Evolutionary conservation across 1,140 invertebrate species (phyloP).

Genomic region (Theocolax elegans): DNA sequence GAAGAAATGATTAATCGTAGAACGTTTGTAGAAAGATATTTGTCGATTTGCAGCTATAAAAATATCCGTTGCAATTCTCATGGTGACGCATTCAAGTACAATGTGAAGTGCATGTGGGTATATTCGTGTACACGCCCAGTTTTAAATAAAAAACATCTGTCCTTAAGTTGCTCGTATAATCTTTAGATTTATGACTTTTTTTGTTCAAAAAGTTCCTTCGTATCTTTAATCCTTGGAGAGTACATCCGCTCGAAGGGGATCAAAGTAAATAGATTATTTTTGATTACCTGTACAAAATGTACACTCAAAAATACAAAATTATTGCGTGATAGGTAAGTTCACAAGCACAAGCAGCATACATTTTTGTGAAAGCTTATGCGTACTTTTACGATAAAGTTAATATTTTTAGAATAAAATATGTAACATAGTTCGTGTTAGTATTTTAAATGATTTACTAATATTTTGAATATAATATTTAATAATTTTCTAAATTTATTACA

Average conservation of each 20-base stretch:
- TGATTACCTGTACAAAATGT: background rate
- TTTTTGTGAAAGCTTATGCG: too few relatives aligned
- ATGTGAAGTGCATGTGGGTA: background rate
- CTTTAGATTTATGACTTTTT: constrained; percentile 32
- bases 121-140: background rate
- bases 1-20: too few relatives aligned
- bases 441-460: too few relatives aligned
- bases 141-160: constrained; percentile 30
- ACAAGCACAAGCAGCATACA: too few relatives aligned
- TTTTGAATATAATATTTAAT: too few relatives aligned
- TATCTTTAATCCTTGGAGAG: constrained; percentile 12
- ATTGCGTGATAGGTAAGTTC: too few relatives aligned
- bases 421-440: too few relatives aligned
- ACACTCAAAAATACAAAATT: too few relatives aligned
- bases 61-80: constrained; percentile 9
- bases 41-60: background rate
- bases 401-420: too few relatives aligned
- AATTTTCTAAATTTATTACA: too few relatives aligned
- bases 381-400: too few relatives aligned
- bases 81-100: constrained; percentile 4
- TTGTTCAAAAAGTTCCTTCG: background rate
- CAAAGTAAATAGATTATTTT: background rate
- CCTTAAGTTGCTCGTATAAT: background rate
- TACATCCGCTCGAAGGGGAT: constrained; percentile 9
- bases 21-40: too few relatives aligned